Percentiles rank a stretch among this genome's conserved stretches.
Conservation (phyloP, 2,113 vertebrate species). For the Hypanus sabinus region DNA sequence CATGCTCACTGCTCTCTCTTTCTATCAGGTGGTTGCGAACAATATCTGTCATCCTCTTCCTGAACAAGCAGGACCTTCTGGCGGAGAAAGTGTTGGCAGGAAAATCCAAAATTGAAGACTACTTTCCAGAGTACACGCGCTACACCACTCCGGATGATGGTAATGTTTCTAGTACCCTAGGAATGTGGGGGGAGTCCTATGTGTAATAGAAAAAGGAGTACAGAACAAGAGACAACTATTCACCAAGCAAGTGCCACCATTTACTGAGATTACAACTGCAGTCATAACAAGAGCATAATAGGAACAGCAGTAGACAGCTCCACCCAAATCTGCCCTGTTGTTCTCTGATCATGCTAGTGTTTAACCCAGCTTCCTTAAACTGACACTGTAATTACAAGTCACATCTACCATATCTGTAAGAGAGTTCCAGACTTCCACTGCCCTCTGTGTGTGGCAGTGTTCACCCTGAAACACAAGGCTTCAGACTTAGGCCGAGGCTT, state of each 20-base stretch:
- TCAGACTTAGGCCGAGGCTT: no score
- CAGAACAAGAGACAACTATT: no score
- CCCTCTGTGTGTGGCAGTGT: no score
- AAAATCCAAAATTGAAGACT: slow-evolving; percentile 98
- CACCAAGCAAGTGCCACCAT: no score
- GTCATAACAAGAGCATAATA: not conserved
- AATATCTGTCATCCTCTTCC: slow-evolving; percentile 96
- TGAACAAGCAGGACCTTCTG: slow-evolving; percentile 98
- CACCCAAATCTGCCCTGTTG: not conserved
- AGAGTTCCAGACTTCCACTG: no score
- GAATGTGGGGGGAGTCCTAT: not conserved
- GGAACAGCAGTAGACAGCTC: not conserved
- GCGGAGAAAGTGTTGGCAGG: slow-evolving; percentile 98
- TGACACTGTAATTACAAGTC: no score
- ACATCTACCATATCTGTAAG: no score
- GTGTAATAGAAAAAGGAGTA: not conserved
- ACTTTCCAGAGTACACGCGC: slow-evolving; percentile 90
- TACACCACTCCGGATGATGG: slow-evolving; percentile 97
- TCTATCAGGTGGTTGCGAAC: slow-evolving; percentile 88
- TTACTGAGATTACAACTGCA: no score
- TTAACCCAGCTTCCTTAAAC: not conserved
- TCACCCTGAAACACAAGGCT: no score
- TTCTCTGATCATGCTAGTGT: not conserved
- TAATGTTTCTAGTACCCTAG: slow-evolving; percentile 50
- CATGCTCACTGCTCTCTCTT: slow-evolving; percentile 33